A percentile compares a stretch with the other conserved stretches of the same genome.
These are phyloP conservation scores for Macquaria ambigua DNA, from an alignment of 2,113 vertebrate species.

Conservation along the genomic window DNA sequence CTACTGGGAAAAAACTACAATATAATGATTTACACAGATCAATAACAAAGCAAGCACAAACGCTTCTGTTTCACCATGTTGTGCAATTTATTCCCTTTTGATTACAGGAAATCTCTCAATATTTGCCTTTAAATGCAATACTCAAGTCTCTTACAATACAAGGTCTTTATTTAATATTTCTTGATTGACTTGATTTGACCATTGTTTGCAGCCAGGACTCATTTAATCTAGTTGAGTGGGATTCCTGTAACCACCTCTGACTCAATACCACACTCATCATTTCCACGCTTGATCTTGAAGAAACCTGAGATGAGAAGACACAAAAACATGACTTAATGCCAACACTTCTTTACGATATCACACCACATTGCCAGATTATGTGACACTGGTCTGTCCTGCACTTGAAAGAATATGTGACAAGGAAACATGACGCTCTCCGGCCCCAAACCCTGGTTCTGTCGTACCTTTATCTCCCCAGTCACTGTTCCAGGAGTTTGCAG, in stretches of 20 bases:
- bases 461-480: conserved; percentile 95
- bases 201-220: neutral
- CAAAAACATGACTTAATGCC: neutral
- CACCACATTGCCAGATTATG: neutral
- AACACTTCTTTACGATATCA: neutral
- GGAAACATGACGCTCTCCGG: neutral
- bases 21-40: neutral
- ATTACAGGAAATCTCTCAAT: neutral
- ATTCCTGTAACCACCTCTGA: conserved; percentile 90
- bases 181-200: neutral
- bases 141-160: neutral
- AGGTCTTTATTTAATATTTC: neutral
- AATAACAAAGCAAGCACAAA: neutral
- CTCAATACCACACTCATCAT: conserved; percentile 93
- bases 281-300: conserved; percentile 93
- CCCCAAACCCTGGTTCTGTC: conserved; percentile 33
- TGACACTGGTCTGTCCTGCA: neutral
- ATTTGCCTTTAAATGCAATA: neutral
- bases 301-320: conserved; percentile 82
- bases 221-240: conserved; percentile 77
- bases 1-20: neutral
- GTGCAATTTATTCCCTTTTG: neutral
- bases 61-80: neutral
- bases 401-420: neutral
- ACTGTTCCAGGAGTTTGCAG: conserved; percentile 95